These are phyloP conservation scores for Kradibia gibbosae DNA, from an alignment of 1,140 invertebrate species.

Conservation along the genomic window DNA sequence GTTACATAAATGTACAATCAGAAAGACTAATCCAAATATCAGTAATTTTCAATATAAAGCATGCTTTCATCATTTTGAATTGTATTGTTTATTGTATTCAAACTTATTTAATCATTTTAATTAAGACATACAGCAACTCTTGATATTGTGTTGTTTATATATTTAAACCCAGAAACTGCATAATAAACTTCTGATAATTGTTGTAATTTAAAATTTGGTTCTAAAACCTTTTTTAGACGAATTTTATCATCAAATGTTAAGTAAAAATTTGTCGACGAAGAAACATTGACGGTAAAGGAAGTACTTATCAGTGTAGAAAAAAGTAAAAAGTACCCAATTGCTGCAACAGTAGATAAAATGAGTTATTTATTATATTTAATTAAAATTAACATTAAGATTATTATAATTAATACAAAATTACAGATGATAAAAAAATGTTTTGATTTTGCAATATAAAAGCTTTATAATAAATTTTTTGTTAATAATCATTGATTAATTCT, in stretches of 20 bases:
- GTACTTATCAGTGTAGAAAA: slow-evolving; percentile 46
- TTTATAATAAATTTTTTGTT: too few species aligned
- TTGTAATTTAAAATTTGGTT: slow-evolving; percentile 71
- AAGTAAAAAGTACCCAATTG: slow-evolving; percentile 49
- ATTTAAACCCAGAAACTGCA: slow-evolving; percentile 74
- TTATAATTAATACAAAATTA: too few species aligned
- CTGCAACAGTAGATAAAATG: slow-evolving; percentile 50
- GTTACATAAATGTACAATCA: slow-evolving; percentile 58
- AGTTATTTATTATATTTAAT: too few species aligned
- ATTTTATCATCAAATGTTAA: slow-evolving; percentile 73
- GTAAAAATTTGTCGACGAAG: slow-evolving; percentile 72
- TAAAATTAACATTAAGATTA: too few species aligned
- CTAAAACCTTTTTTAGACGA: slow-evolving; percentile 74
- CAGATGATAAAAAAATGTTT: too few species aligned
- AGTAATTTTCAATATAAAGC: slow-evolving; percentile 59
- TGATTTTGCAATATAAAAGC: too few species aligned
- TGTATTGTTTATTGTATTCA: slow-evolving; percentile 27
- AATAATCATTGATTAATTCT: too few species aligned
- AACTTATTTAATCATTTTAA: too few species aligned
- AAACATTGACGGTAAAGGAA: slow-evolving; percentile 52
- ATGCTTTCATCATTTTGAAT: slow-evolving; percentile 62
- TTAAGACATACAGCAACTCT: slow-evolving; percentile 70
- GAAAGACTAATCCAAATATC: slow-evolving; percentile 72
- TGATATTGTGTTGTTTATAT: slow-evolving; percentile 71
- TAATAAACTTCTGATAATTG: slow-evolving; percentile 74